phyloP scores from a whole-genome alignment of 1,140 invertebrate genomes.

The Brachionus koreanus region DNA sequence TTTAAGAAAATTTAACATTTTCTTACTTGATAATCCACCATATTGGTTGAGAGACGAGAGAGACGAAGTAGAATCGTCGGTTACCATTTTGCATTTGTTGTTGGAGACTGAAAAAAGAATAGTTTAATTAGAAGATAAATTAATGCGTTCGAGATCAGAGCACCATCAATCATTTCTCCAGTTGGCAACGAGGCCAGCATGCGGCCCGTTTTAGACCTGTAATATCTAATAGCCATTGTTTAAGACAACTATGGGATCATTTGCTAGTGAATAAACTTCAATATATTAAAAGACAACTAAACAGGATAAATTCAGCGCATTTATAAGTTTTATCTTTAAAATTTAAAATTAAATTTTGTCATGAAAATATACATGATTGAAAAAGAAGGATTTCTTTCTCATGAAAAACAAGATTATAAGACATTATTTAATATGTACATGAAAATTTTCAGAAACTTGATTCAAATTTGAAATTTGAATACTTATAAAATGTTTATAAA shows the following conservation, averaged over 20 bases:
- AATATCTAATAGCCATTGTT: constrained; percentile 30
- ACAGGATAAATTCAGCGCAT: not conserved
- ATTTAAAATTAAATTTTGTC: not conserved
- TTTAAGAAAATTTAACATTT: not conserved
- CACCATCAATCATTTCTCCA: constrained; percentile 43
- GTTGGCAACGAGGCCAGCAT: constrained; percentile 34
- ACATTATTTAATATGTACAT: not conserved
- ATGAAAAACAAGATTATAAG: not conserved
- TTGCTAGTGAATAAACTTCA: not conserved
- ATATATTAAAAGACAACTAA: not conserved
- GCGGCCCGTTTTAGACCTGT: constrained; percentile 36
- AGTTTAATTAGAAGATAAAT: not conserved
- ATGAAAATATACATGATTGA: not conserved
- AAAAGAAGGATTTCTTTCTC: not conserved
- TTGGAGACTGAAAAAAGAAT: constrained; percentile 37
- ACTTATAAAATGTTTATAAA: not conserved
- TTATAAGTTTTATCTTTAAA: not conserved
- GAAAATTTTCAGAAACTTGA: not conserved
- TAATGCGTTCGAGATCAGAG: not conserved
- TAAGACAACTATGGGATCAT: not conserved
- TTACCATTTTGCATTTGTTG: constrained; percentile 33
- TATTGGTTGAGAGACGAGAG: constrained; percentile 30
- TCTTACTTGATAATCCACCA: not conserved
- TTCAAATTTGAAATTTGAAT: not conserved
- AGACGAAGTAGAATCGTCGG: constrained; percentile 15